Conservation (phyloP, 2,113 vertebrate species). For the Ailurus styani region DNA sequence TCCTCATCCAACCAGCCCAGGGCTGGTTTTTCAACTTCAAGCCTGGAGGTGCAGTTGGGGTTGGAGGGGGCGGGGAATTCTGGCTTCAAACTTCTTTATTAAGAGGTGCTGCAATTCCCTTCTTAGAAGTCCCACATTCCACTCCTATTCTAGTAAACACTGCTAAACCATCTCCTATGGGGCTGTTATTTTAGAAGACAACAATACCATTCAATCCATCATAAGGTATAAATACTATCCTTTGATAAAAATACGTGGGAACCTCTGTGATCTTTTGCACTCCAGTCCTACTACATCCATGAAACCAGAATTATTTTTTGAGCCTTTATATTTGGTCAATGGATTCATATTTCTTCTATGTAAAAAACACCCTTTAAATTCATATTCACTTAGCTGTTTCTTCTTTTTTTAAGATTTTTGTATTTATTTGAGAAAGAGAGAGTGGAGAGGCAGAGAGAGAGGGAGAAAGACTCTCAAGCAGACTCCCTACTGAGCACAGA, state of each 20-base stretch:
- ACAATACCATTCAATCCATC: background rate
- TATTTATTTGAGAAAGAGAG: background rate
- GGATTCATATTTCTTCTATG: background rate
- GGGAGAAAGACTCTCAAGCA: background rate
- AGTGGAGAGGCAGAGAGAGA: background rate
- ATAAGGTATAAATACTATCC: background rate
- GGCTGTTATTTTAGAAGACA: background rate
- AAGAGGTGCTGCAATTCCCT: background rate
- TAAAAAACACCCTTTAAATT: background rate
- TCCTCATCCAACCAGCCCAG: background rate
- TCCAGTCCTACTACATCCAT: background rate
- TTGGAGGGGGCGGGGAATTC: background rate
- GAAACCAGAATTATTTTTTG: background rate
- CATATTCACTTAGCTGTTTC: background rate
- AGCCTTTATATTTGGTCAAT: background rate
- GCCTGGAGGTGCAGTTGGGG: accelerated
- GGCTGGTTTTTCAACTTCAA: background rate
- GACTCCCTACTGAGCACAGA: background rate
- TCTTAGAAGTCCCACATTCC: background rate
- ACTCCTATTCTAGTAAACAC: background rate
- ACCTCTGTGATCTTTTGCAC: background rate
- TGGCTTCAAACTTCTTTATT: background rate
- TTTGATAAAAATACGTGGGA: background rate
- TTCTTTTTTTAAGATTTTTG: background rate
- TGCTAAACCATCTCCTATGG: background rate